Evolutionary conservation across 2,888 invertebrate species (phyloP), one percentile per base, ranked within the genome.

Genomic region (Salpingus planirostris): DNA sequence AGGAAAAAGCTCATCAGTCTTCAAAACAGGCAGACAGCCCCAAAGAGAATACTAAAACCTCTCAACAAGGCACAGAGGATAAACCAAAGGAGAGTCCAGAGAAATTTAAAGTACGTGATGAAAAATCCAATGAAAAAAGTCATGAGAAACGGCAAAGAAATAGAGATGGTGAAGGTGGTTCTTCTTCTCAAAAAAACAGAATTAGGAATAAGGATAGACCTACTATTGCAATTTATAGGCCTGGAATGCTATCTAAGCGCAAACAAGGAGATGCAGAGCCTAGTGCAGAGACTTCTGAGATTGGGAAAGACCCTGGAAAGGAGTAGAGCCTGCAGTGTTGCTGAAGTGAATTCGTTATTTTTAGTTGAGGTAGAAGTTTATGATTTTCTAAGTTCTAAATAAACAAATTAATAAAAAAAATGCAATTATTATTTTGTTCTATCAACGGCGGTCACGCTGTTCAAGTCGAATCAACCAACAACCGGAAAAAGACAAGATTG

Each of bases 201-300:
- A 75, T 75, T 46, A 62, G 72, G 46, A 76, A 75, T 52, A 76
- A 74, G 62, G 90, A 91, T 66, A 81, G 91, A 23, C 92, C 92
- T 13, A 83, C 89, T 24, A 78, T 90, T 58, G 85, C 85, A 38
- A 85, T 92, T 46, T 92, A 92, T 63, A 80, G 90, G 47, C 92
- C 92, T 0, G 88, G 88, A 12, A 89, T 84, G 83, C 76, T 83
- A n/a, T 77, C 75, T 51, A 79, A 82, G 57, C 77, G 80, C 50
- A 80, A 78, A 57, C 78, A 80, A 47, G 70, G 71, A 27, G 57
- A 58, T 27, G 54, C 52, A 29, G 73, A 72, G n/a, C n/a, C n/a
- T n/a, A n/a, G n/a, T n/a, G n/a, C n/a, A n/a, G n/a, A n/a, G n/a
- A n/a, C n/a, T n/a, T n/a, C n/a, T n/a, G n/a, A n/a, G n/a, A n/a